phyloP scores from a whole-genome alignment of 2,888 invertebrate species.

The Herminia tarsipennalis region DNA sequence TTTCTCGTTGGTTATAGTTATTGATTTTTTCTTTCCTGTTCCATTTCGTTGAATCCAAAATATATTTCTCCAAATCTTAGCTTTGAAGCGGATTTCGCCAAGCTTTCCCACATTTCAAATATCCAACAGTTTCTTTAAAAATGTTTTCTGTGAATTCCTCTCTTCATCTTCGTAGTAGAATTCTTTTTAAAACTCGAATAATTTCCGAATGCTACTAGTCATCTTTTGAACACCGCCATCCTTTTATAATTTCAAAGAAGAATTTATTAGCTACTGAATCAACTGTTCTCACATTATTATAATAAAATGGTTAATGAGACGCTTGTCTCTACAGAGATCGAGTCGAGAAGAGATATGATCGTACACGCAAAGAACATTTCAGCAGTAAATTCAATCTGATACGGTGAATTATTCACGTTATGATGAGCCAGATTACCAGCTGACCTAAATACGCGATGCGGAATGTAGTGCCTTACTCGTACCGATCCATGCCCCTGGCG shows the following conservation, averaged over 20 bases:
- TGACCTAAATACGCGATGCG: constrained; percentile 63
- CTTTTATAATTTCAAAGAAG: too few species aligned
- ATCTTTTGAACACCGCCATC: too few species aligned
- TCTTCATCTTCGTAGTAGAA: too few species aligned
- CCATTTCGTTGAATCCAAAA: constrained; percentile 41
- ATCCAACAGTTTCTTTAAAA: too few species aligned
- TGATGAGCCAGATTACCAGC: constrained; percentile 66
- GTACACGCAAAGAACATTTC: constrained; percentile 47
- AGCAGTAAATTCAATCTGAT: constrained; percentile 55
- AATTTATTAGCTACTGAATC: constrained; percentile 18
- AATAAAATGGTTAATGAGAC: constrained; percentile 20
- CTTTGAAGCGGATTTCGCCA: too few species aligned
- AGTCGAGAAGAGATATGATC: constrained; percentile 12
- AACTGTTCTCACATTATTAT: neutral
- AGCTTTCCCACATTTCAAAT: too few species aligned
- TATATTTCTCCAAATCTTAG: constrained; percentile 39
- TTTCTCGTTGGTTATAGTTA: constrained; percentile 11
- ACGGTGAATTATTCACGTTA: constrained; percentile 65
- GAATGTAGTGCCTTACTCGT: constrained; percentile 46
- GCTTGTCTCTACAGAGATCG: constrained; percentile 9
- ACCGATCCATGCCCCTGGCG: constrained; percentile 14
- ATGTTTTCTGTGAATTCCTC: too few species aligned
- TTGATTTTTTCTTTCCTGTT: constrained; percentile 22
- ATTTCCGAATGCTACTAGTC: too few species aligned
- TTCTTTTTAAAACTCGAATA: too few species aligned